phyloP scores from a whole-genome alignment of 2,888 invertebrate genomes.

The Anarsia innoxiella region DNA sequence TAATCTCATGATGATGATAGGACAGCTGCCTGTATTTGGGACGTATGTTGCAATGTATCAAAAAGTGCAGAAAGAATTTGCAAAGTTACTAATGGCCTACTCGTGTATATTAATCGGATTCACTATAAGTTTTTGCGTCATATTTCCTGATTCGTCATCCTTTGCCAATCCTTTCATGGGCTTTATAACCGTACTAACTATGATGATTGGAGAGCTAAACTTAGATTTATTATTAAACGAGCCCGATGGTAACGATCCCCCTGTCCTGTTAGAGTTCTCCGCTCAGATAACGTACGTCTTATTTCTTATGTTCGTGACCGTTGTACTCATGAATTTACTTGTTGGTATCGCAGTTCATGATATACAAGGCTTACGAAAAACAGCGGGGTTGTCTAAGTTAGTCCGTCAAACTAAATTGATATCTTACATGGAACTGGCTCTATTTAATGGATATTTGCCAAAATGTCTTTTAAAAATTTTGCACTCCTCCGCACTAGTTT shows the following conservation, averaged over 20 bases:
- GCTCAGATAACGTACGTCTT: constrained; percentile 88
- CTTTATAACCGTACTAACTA: constrained; percentile 87
- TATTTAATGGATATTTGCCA: constrained; percentile 87
- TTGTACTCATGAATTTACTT: constrained; percentile 88
- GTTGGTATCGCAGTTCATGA: constrained; percentile 93
- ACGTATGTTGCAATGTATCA: constrained; percentile 95
- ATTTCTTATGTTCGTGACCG: constrained; percentile 88
- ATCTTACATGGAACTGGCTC: constrained; percentile 87
- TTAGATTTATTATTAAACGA: constrained; percentile 84
- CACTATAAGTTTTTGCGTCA: constrained; percentile 90
- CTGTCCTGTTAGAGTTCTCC: constrained; percentile 84
- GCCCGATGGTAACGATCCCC: constrained; percentile 84
- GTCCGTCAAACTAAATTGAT: constrained; percentile 91
- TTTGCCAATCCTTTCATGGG: constrained; percentile 91
- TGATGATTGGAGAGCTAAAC: constrained; percentile 92
- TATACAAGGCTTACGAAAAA: constrained; percentile 89
- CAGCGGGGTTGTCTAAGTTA: constrained; percentile 87
- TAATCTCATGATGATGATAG: constrained; percentile 93
- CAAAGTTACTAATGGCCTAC: constrained; percentile 89
- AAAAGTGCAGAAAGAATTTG: constrained; percentile 90
- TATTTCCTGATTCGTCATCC: constrained; percentile 87
- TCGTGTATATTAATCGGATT: constrained; percentile 90
- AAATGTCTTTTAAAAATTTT: constrained; percentile 83
- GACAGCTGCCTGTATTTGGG: constrained; percentile 90
- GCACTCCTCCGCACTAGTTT: constrained; percentile 85